These are phyloP conservation scores for Chiloscyllium punctatum DNA, from an alignment of 2,797 vertebrate species.

Conservation along the genomic window DNA sequence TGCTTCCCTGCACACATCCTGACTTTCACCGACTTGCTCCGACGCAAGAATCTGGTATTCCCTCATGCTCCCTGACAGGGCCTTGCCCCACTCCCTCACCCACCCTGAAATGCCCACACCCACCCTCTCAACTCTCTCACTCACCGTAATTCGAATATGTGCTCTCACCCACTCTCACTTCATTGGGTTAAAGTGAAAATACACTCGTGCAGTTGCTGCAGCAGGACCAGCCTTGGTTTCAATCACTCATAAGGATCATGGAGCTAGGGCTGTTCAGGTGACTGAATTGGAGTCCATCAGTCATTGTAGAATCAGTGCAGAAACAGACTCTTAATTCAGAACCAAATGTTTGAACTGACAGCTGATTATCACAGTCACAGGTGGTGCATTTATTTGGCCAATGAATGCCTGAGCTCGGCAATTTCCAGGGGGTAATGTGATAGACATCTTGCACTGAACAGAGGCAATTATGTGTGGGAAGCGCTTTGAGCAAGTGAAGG, in stretches of 20 bases:
- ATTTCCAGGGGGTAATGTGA: not conserved
- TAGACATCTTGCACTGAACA: not conserved
- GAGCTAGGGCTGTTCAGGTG: not conserved
- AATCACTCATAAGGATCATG: not conserved
- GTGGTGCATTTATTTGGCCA: not conserved
- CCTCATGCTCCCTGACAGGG: too few species aligned
- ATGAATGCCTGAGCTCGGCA: not conserved
- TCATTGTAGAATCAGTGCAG: not conserved
- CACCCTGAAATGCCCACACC: too few species aligned
- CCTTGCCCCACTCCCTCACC: too few species aligned
- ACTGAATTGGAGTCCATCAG: not conserved
- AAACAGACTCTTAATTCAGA: not conserved
- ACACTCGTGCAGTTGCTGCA: not conserved
- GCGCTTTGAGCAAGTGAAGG: not conserved
- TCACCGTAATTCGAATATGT: too few species aligned
- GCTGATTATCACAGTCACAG: not conserved
- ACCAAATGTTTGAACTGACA: not conserved
- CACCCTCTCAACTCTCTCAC: too few species aligned
- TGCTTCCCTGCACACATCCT: not conserved
- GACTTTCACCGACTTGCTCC: too few species aligned
- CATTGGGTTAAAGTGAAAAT: not conserved
- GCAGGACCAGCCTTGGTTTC: not conserved
- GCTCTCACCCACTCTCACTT: too few species aligned
- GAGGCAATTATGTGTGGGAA: not conserved
- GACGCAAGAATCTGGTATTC: too few species aligned